Percentiles rank a stretch among this genome's conserved stretches.
Conservation (phyloP, 2,888 invertebrate species). For the Theodoxus fluviatilis region DNA sequence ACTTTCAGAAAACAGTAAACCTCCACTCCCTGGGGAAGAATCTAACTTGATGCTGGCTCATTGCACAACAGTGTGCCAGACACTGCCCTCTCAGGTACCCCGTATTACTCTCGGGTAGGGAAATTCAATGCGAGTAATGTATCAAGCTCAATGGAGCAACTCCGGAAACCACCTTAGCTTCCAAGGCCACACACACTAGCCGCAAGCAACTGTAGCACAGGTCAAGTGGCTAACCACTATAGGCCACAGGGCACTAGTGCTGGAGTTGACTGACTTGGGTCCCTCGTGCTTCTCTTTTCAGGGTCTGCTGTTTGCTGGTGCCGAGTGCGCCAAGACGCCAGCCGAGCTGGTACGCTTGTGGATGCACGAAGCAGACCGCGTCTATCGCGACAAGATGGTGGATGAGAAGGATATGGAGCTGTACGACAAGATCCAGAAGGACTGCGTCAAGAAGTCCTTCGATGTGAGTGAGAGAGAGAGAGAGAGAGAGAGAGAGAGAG, state of each 20-base stretch:
- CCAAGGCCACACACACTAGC: too few relatives aligned
- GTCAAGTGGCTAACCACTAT: not conserved
- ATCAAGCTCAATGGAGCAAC: too few relatives aligned
- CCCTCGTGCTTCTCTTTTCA: too few relatives aligned
- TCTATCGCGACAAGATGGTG: slow-evolving; percentile 90
- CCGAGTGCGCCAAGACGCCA: slow-evolving; percentile 82
- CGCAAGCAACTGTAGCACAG: not conserved
- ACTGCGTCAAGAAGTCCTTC: slow-evolving; percentile 90
- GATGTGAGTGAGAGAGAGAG: slow-evolving; percentile 71
- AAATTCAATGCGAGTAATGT: too few relatives aligned
- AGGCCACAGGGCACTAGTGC: not conserved
- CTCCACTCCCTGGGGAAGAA: too few relatives aligned
- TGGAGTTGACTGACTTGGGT: not conserved
- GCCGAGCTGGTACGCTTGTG: slow-evolving; percentile 87
- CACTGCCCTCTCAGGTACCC: too few relatives aligned
- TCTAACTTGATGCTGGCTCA: too few relatives aligned
- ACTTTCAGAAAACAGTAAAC: too few relatives aligned
- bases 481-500: too few relatives aligned
- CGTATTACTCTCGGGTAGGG: too few relatives aligned
- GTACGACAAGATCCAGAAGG: slow-evolving; percentile 86
- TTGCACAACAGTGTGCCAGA: too few relatives aligned
- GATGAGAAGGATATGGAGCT: slow-evolving; percentile 92
- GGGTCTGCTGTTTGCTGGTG: slow-evolving; percentile 89
- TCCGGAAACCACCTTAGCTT: too few relatives aligned
- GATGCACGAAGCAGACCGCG: slow-evolving; percentile 92